phyloP scores from a whole-genome alignment of 2,888 invertebrate species.

The Odontothrips loti region DNA sequence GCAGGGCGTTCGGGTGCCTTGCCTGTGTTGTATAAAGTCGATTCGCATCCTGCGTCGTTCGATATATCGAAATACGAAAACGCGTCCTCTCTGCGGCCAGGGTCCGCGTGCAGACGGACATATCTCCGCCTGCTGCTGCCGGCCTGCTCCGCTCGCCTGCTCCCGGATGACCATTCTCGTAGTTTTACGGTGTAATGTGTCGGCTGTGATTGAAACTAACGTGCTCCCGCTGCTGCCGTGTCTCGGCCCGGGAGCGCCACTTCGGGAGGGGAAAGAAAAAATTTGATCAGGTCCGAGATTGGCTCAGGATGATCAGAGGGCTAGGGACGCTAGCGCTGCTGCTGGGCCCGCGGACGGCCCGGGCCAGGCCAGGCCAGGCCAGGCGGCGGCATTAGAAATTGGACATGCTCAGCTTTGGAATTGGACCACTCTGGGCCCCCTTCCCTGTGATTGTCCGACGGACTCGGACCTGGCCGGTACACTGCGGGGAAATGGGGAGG shows the following conservation, averaged over 20 bases:
- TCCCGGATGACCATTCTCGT: not conserved
- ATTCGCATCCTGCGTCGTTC: no score
- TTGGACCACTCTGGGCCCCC: slow-evolving; percentile 8
- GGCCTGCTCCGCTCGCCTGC: no score
- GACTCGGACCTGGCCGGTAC: not conserved
- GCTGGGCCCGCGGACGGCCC: not conserved
- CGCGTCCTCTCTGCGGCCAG: no score
- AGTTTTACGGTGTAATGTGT: not conserved
- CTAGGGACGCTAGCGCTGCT: not conserved
- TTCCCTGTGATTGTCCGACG: not conserved
- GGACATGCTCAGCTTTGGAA: slow-evolving; percentile 20
- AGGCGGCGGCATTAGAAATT: slow-evolving; percentile 19
- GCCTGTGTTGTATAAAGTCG: no score
- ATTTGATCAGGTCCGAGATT: slow-evolving; percentile 25
- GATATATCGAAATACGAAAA: no score
- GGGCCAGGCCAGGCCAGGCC: not conserved
- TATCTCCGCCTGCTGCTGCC: no score
- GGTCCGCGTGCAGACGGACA: no score
- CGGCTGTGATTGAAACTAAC: slow-evolving; percentile 10
- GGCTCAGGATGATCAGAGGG: not conserved
- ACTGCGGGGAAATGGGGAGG: no score
- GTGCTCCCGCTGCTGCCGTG: not conserved
- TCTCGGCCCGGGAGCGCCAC: not conserved
- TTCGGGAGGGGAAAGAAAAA: not conserved
- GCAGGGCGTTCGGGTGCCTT: no score